Base-by-base conservation (phyloP, 2,797 vertebrate species). In the Eospalax fontanierii region DNA sequence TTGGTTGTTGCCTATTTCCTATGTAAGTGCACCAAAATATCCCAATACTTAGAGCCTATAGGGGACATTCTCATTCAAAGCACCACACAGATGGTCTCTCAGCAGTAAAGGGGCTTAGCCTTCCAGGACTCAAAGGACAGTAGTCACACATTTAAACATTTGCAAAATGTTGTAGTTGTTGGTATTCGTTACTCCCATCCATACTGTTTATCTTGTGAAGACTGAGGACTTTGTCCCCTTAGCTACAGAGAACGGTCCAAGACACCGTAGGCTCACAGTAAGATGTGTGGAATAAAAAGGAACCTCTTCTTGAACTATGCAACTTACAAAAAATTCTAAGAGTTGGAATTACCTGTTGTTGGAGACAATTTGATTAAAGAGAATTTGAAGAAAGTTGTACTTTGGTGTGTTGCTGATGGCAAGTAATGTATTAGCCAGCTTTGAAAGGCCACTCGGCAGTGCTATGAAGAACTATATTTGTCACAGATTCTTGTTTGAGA, bases 251-350 rank as follows among this genome's bases (percentile, higher is more conserved):
- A 63, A 46, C 19, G 75, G 40, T 38, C 68, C 35, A 87, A 89
- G 40, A 30, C n/a, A 68, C 66, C 80, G 5, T 40, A 73, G 26
- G 68, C 35, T 78, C n/a, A 50, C 28, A 68, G n/a, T 86, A 92
- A 76, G 63, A 91, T 94, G 84, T 90, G 50, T 86, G 30, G 21
- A 59, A 73, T 68, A 70, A 89, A 94, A 61, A 88, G 94, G 76
- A 83, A 43, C 11, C 21, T 15, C 73, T 82, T 50, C 43, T 33
- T 90, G 15, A 90, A 40, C 57, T 85, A 65, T 68, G n/a, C 18
- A 84, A 21, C 82, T 61, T 54, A 12, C 43, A 57, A 71, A 35
- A 43, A 68, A 28, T 8, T 80, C 4, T 76, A 73, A 35, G 26
- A 79, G 16, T 68, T 91, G 54, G 19, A 68, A n/a, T 93, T 59